Evolutionary conservation across 1,140 invertebrate species (phyloP), one percentile per base, ranked within the genome.

Genomic region (Phortica variegata): DNA sequence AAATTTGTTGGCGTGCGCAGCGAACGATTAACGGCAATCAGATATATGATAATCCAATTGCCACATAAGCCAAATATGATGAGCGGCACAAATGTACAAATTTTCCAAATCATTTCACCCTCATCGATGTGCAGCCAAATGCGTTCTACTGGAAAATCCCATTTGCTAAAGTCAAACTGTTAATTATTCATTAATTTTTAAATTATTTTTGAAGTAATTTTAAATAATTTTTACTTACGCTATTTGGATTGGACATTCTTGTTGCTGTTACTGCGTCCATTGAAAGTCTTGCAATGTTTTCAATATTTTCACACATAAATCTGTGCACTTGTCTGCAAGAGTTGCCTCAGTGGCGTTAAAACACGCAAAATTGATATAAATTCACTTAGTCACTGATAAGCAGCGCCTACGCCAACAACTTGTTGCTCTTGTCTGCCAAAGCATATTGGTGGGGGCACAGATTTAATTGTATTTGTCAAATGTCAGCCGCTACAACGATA

Each of bases 1-100:
- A 89, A 77, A 76, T 93, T 91, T 3, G 88, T 89, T 0, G 88
- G 83, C n/a, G 86, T 85, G 47, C 84, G 80, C 43, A 91, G 79
- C 52, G 85, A 80, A 54, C 82, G 81, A 59, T 85, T 84, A n/a
- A 78, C 81, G 0, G 82, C 49, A 13, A 93, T 81, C 1, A 89
- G 81, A 36, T 84, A 77, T 3, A 93, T 78, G 9, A 92, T 82
- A 2, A 86, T 75, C 6, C 83, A 69, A 68, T 93, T 93, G 1
- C 87, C 84, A 29, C 87, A 78, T 10, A 91, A 77, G 0, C 89
- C 89, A 18, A 84, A 69, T 0, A 86, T 36, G 17, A 87, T 83
- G 1, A 91, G 74, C 0, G 85, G 77, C 16, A 85, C 31, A 60
- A 85, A 81, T 0, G 80, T 78, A 3, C 76, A 58, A 2, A 81